Base-by-base conservation (phyloP, 2,113 vertebrate species). In the Chaetodon auriga region DNA sequence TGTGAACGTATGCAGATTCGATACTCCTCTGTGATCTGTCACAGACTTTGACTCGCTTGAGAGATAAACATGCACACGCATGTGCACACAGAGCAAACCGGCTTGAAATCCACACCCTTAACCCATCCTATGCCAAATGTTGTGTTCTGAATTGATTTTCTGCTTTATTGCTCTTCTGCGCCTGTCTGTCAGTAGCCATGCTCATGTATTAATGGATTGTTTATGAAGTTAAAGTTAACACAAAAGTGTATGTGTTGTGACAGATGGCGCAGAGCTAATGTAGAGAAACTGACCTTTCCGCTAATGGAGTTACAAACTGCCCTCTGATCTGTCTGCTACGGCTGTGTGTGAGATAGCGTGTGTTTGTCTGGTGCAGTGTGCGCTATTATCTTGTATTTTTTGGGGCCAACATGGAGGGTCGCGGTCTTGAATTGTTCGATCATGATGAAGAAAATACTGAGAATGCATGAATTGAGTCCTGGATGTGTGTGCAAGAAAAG, bases 241-340 rank as follows among this genome's bases (percentile, higher is more conserved):
- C 8, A 2, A 43, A 68, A 74, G 78, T 82, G 63, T 74, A 72
- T 80, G 61, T 71, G 81, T 87, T 58, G 53, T 80, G 75, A 74
- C 80, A 80, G 82, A 84, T 75, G 74, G 82, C 48, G 63, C 12
- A 0, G 16, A 60, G 76, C 66, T 84, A 85, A 90, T 84, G 85
- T 74, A 80, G 77, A 77, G 73, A 90, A 75, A 62, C 66, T 87
- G 87, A 93, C 85, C 82, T 91, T 91, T 90, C 23, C 55, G 77
- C 72, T 84, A 90, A 90, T 85, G 65, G 80, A 88, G 70, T 86
- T 72, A 85, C 71, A 86, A 85, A 83, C 70, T 82, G 75, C 66
- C 71, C 71, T 81, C 85, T 82, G 80, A 80, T 83, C 41, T 70
- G 35, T 75, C 43, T 61, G 60, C 72, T 38, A 15, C 36, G 43